Evolutionary conservation across 1,140 invertebrate genomes (phyloP).

Genomic region (Drosophila chauvacae): DNA sequence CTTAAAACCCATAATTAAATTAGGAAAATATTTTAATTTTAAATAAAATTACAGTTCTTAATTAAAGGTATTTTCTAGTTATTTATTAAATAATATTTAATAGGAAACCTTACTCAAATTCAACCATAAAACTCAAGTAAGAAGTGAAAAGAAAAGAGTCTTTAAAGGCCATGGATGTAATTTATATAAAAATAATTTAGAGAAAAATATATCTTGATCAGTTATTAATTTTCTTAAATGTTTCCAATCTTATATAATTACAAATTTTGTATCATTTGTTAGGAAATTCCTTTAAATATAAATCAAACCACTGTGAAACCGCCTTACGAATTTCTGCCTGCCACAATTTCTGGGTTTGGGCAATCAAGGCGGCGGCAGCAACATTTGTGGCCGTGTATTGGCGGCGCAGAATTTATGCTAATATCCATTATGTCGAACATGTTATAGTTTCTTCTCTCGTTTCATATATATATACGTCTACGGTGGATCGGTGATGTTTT

Average conservation of each 20-base stretch:
- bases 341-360: constrained; percentile 70
- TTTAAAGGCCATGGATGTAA: not conserved
- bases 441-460: constrained; percentile 71
- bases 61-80: not conserved
- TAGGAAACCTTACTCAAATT: not conserved
- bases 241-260: no score
- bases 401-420: constrained; percentile 77
- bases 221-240: not conserved
- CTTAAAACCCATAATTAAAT: not conserved
- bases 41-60: not conserved
- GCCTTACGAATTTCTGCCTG: constrained; percentile 61
- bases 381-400: constrained; percentile 67
- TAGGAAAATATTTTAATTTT: not conserved
- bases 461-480: constrained; percentile 22
- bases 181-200: no score
- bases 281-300: not conserved
- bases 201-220: no score
- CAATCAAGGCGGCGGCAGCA: constrained; percentile 66
- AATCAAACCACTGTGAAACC: constrained; percentile 16
- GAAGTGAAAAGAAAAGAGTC: not conserved
- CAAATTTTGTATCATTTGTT: no score
- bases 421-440: constrained; percentile 83
- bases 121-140: no score
- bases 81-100: no score
- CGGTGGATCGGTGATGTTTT: not conserved